These are phyloP conservation scores for Tokudaia tokunoshimensis DNA, from an alignment of 2,797 vertebrate genomes.

Conservation along the genomic window DNA sequence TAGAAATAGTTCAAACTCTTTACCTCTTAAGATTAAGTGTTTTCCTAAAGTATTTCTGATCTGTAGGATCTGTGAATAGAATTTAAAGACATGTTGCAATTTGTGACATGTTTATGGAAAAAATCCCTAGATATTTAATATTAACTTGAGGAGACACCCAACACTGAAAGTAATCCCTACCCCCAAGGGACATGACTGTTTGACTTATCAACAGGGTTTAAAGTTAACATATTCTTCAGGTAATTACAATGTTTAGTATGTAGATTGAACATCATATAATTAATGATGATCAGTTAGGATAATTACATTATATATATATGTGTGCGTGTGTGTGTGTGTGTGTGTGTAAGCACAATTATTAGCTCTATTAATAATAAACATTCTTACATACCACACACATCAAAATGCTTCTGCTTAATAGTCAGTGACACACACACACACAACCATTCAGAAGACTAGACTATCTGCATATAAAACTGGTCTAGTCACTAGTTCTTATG, in stretches of 20 bases:
- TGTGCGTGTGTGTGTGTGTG: too few relatives aligned
- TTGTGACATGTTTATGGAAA: neutral
- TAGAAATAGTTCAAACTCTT: conserved; percentile 30
- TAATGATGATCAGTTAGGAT: neutral
- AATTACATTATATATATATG: neutral
- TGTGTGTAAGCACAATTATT: too few relatives aligned
- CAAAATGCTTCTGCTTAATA: neutral
- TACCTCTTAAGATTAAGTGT: conserved; percentile 52
- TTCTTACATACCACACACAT: neutral
- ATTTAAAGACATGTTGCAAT: conserved; percentile 33
- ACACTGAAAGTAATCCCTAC: neutral
- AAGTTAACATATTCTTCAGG: conserved; percentile 18
- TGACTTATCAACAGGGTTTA: neutral
- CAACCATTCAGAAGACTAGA: neutral
- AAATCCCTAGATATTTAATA: neutral
- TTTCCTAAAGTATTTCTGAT: conserved; percentile 64
- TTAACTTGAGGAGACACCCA: conserved; percentile 34
- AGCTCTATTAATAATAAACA: too few relatives aligned
- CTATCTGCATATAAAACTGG: neutral
- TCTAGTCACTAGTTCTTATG: neutral
- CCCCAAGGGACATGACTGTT: neutral
- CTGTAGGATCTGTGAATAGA: conserved; percentile 47
- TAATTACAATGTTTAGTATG: neutral
- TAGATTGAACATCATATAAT: neutral
- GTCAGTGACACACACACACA: neutral